These are phyloP conservation scores for Ypsolopha scabrella DNA, from an alignment of 2,888 invertebrate species.

Conservation along the genomic window DNA sequence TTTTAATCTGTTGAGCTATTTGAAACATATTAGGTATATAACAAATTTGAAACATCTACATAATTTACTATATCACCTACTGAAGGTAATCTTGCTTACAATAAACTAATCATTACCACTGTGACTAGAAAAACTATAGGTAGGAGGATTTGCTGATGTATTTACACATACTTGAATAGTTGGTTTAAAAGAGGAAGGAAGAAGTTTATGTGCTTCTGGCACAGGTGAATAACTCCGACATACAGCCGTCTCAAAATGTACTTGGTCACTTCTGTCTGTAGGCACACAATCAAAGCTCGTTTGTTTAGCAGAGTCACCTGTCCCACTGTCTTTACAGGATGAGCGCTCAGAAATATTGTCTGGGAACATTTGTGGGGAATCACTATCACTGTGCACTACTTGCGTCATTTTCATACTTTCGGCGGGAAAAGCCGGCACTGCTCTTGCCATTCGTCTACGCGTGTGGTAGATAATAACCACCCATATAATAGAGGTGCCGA, in stretches of 20 bases:
- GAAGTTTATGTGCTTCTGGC: slow-evolving; percentile 62
- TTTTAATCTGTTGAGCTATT: no score
- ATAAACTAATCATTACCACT: slow-evolving; percentile 53
- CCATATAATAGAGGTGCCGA: slow-evolving; percentile 93
- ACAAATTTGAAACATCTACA: no score
- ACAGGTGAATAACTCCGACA: slow-evolving; percentile 60
- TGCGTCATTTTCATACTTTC: slow-evolving; percentile 63
- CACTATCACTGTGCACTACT: slow-evolving; percentile 64
- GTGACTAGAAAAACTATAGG: slow-evolving; percentile 70
- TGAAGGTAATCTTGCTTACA: no score
- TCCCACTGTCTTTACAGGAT: slow-evolving; percentile 84
- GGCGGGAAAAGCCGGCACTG: slow-evolving; percentile 55
- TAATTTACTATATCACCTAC: no score
- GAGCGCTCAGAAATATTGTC: slow-evolving; percentile 82
- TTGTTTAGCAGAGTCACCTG: slow-evolving; percentile 82
- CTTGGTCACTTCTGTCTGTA: slow-evolving; percentile 53
- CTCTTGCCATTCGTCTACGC: slow-evolving; percentile 73
- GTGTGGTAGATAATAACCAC: slow-evolving; percentile 92
- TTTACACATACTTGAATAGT: slow-evolving; percentile 67
- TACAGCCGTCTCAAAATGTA: slow-evolving; percentile 56
- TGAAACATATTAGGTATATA: no score
- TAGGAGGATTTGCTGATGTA: slow-evolving; percentile 64
- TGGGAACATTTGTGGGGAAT: slow-evolving; percentile 61
- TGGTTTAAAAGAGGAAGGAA: slow-evolving; percentile 63
- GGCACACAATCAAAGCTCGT: slow-evolving; percentile 75